Conservation (phyloP, 2,797 vertebrate species). For the Neosilurus hyrtlii region DNA sequence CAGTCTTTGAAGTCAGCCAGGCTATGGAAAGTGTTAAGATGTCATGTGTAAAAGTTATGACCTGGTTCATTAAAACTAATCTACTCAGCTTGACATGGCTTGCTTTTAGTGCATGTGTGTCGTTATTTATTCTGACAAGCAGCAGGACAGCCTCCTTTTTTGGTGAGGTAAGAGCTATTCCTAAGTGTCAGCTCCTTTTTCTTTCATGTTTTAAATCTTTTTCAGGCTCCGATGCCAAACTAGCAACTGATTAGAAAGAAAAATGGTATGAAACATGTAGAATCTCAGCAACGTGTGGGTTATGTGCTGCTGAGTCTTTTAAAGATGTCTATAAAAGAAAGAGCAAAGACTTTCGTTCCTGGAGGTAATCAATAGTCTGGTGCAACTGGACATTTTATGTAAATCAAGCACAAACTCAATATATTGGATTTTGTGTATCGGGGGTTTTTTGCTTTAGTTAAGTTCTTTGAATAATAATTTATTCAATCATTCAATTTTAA, state of each 20-base stretch:
- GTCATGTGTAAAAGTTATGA: slow-evolving; percentile 79
- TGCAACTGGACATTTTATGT: slow-evolving; percentile 58
- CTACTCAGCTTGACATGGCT: slow-evolving; percentile 65
- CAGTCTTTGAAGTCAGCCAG: slow-evolving; percentile 74
- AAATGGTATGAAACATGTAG: slow-evolving; percentile 65
- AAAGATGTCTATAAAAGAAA: slow-evolving; percentile 67
- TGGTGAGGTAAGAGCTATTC: slow-evolving; percentile 41
- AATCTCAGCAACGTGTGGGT: slow-evolving; percentile 68
- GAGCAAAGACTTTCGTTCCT: slow-evolving; percentile 69
- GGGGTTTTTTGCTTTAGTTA: background rate
- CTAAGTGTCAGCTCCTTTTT: slow-evolving; percentile 65
- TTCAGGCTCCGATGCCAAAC: slow-evolving; percentile 20
- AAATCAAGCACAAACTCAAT: background rate
- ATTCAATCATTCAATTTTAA: too few species aligned
- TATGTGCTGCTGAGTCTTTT: slow-evolving; percentile 72
- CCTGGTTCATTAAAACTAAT: slow-evolving; percentile 71
- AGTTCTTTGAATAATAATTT: background rate
- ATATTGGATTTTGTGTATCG: background rate
- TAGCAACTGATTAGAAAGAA: slow-evolving; percentile 24
- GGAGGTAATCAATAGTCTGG: slow-evolving; percentile 67
- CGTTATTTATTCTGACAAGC: slow-evolving; percentile 74
- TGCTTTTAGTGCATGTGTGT: slow-evolving; percentile 64
- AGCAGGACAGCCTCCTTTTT: slow-evolving; percentile 57
- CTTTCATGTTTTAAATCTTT: slow-evolving; percentile 51
- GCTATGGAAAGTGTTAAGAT: slow-evolving; percentile 73